Conservation (phyloP, 2,797 vertebrate genomes). For the Myripristis jacobus region DNA sequence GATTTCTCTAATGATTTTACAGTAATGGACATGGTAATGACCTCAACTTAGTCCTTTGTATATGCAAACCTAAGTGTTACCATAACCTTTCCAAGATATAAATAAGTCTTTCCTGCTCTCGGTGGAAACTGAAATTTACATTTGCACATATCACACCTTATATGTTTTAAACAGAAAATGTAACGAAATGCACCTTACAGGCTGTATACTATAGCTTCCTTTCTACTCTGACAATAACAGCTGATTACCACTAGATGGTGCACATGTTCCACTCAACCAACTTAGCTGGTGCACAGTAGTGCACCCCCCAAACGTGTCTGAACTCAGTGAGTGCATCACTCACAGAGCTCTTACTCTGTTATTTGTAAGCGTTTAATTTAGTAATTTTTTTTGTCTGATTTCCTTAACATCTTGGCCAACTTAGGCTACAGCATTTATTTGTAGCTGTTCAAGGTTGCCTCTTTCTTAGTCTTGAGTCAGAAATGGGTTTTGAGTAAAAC, state of each 20-base stretch:
- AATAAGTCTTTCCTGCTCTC: neutral
- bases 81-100: constrained; percentile 14
- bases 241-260: constrained; percentile 72
- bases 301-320: constrained; percentile 19
- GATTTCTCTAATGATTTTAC: constrained; percentile 63
- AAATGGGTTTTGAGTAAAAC: constrained; percentile 1
- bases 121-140: neutral
- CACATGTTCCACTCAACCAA: constrained; percentile 22
- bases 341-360: constrained; percentile 32
- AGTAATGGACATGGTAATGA: constrained; percentile 68
- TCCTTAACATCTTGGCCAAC: constrained; percentile 11
- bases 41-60: constrained; percentile 39
- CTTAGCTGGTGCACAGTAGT: neutral
- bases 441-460: neutral
- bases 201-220: neutral
- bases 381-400: too few species aligned
- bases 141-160: neutral
- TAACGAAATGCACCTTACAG: neutral
- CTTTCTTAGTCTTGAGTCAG: neutral
- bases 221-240: neutral
- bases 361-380: too few species aligned
- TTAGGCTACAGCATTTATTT: neutral
- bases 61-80: constrained; percentile 30
- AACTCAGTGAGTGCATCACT: constrained; percentile 25
- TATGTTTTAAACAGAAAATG: neutral